Percentiles rank a stretch among this genome's conserved stretches.
Evolutionary conservation across 2,113 vertebrate species (phyloP).

Genomic region (Eulemur rufifrons): DNA sequence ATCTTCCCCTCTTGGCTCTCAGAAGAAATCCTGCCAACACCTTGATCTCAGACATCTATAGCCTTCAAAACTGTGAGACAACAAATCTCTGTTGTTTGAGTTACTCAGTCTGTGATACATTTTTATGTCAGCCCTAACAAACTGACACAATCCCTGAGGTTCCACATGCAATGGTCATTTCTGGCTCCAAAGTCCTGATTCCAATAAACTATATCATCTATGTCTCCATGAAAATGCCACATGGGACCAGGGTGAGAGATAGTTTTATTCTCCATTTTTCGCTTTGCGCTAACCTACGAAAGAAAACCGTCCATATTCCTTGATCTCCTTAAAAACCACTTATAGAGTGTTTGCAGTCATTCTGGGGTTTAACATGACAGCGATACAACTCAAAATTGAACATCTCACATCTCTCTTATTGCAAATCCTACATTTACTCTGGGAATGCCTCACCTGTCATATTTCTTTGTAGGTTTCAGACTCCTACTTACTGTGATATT

Average conservation of each 20-base stretch:
- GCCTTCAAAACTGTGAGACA: background rate
- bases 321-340: background rate
- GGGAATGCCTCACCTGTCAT: background rate
- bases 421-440: background rate
- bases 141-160: accelerated
- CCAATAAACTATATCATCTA: background rate
- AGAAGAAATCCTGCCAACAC: background rate
- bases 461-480: background rate
- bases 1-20: background rate
- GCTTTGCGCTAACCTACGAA: background rate
- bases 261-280: background rate
- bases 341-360: background rate
- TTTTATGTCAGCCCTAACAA: background rate
- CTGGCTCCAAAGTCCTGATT: too few relatives aligned
- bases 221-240: background rate
- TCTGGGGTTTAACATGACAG: background rate
- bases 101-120: too few relatives aligned
- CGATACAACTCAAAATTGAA: background rate
- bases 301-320: background rate
- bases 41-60: background rate
- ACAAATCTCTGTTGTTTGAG: background rate
- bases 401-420: background rate
- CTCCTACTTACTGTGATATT: background rate
- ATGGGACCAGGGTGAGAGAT: background rate
- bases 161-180: background rate